Evolutionary conservation across 1,140 invertebrate species (phyloP).

Genomic region (Tribolium madens): DNA sequence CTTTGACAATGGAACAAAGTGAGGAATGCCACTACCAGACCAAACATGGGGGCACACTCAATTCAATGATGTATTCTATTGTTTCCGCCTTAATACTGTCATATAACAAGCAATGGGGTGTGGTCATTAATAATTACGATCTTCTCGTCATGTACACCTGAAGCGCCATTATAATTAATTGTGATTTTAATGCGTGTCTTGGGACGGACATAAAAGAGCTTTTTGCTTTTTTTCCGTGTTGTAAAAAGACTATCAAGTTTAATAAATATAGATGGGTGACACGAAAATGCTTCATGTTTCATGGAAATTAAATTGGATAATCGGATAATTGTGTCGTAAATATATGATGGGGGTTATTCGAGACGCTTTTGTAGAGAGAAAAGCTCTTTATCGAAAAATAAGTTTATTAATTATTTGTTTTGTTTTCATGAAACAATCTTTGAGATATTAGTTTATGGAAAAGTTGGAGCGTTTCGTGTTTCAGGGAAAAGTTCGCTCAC

Average conservation of each 20-base stretch:
- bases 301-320: neutral
- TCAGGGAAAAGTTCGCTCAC: neutral
- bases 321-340: neutral
- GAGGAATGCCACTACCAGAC: neutral
- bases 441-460: neutral
- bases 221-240: neutral
- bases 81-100: conserved; percentile 29
- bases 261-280: neutral
- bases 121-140: conserved; percentile 34
- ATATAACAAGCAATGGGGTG: conserved; percentile 18
- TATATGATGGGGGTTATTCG: neutral
- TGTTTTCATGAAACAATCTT: neutral
- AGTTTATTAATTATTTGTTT: neutral
- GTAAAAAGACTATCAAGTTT: neutral
- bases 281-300: neutral
- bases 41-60: conserved; percentile 31
- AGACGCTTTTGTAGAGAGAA: neutral
- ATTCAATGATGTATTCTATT: conserved; percentile 29
- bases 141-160: conserved; percentile 7
- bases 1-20: conserved; percentile 27
- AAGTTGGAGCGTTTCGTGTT: neutral
- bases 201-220: neutral
- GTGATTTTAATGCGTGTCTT: neutral
- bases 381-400: neutral
- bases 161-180: neutral